Evolutionary conservation across 30 jellyfish, hydroid and myxozoan genomes (phyloP), one percentile per base, ranked within the genome.

Genomic region (Hydractinia echinata): DNA sequence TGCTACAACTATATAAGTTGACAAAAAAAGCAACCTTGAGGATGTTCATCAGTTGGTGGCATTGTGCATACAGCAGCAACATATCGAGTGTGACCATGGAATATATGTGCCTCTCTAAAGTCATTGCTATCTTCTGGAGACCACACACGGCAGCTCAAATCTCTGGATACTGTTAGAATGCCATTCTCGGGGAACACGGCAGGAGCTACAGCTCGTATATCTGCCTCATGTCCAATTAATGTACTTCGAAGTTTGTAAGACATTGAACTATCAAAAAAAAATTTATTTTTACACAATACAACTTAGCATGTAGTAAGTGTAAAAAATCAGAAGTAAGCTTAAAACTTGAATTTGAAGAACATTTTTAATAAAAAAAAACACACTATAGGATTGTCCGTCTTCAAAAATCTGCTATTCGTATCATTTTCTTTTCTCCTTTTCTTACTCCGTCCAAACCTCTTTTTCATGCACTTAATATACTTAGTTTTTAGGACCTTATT

Each of bases 101-200:
- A 94, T 15, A 94, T 76, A 77, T 88, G 93, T 55, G 94, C 96
- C 66, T 94, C 97, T 10, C 78, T 10, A 79, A 94, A 94, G 11
- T 64, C 66, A 21, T 56, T 83, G 14, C 48, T 76, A 8, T 83
- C 96, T 9, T 56, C 84, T 13, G 93, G 96, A 30, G 90, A 81
- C 99, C 99, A 94, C 16, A 94, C 89, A 66, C 95, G 58, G 83
- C 99, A 94, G 9, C 97, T 94, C 61, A 69, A 84, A 68, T 94
- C 99, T 52, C 99, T 62, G 10, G 99, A 94, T 4, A 91, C 99
- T n/a, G 96, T 81, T 39, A 94, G 79, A 8, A 94, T 83, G 8
- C 92, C 96, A 10, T 95, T 96, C 16, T 82, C 92, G 4, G 99
- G 99, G 79, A 58, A 82, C 39, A 85, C 14, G 1, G 99, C 94